phyloP scores from a whole-genome alignment of 1,140 invertebrate species.

The Calephelis nemesis region DNA sequence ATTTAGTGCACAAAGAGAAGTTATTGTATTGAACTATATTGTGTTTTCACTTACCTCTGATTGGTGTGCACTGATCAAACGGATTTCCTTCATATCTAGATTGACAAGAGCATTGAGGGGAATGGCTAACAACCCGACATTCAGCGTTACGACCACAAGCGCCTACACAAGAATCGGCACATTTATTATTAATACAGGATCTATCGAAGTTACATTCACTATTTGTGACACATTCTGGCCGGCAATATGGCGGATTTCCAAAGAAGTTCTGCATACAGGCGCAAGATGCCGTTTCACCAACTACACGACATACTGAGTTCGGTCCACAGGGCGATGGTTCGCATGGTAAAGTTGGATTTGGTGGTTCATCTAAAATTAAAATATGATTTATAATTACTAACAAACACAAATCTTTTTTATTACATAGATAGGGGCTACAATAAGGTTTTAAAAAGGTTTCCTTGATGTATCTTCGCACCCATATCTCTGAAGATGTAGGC shows the following conservation, averaged over 20 bases:
- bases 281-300: slow-evolving; percentile 85
- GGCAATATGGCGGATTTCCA: slow-evolving; percentile 83
- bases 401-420: too few relatives aligned
- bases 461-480: too few relatives aligned
- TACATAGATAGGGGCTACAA: too few relatives aligned
- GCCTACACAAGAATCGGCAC: slow-evolving; percentile 87
- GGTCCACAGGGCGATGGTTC: slow-evolving; percentile 83
- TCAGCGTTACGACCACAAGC: slow-evolving; percentile 86
- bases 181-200: slow-evolving; percentile 87
- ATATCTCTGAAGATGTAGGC: too few relatives aligned
- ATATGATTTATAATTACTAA: background rate
- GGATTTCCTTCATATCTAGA: slow-evolving; percentile 85
- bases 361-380: slow-evolving; percentile 66
- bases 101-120: slow-evolving; percentile 85
- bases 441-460: too few relatives aligned
- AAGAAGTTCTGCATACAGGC: slow-evolving; percentile 85
- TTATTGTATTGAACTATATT: background rate
- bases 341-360: slow-evolving; percentile 75
- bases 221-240: slow-evolving; percentile 86
- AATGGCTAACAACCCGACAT: slow-evolving; percentile 87
- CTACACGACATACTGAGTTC: slow-evolving; percentile 87
- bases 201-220: slow-evolving; percentile 85
- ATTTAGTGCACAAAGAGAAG: background rate
- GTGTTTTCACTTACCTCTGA: slow-evolving; percentile 40
- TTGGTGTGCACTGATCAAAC: slow-evolving; percentile 79